Conservation (phyloP, 2,888 invertebrate species). For the Dendrolimus pini region DNA sequence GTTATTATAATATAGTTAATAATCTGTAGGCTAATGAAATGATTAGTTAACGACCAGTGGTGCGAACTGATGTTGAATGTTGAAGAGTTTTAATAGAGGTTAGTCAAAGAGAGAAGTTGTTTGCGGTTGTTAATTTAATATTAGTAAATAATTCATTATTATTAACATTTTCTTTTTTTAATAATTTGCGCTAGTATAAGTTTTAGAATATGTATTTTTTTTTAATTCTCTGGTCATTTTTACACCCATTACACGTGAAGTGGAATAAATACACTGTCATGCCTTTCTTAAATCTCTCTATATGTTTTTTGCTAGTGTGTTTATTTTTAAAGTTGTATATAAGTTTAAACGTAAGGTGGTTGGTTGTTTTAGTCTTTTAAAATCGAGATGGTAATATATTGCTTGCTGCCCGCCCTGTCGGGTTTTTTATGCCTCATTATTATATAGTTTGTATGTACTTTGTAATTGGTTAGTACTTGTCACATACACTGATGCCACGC, state of each 20-base stretch:
- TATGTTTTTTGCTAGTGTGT: slow-evolving; percentile 36
- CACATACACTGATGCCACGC: background rate
- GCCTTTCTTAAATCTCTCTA: slow-evolving; percentile 60
- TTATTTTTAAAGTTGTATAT: slow-evolving; percentile 54
- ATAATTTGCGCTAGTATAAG: slow-evolving; percentile 39
- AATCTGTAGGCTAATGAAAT: slow-evolving; percentile 43
- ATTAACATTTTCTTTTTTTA: slow-evolving; percentile 23
- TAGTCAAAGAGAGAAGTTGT: slow-evolving; percentile 53
- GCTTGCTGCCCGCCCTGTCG: slow-evolving; percentile 5
- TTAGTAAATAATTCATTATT: slow-evolving; percentile 30
- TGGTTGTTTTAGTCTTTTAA: slow-evolving; percentile 52
- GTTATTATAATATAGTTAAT: slow-evolving; percentile 37
- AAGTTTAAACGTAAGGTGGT: slow-evolving; percentile 47
- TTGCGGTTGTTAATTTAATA: slow-evolving; percentile 65
- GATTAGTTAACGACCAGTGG: slow-evolving; percentile 63
- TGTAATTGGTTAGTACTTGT: slow-evolving; percentile 15
- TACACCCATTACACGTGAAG: slow-evolving; percentile 19
- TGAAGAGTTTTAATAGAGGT: slow-evolving; percentile 73
- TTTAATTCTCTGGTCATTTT: slow-evolving; percentile 44
- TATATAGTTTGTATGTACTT: slow-evolving; percentile 12
- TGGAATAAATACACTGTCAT: slow-evolving; percentile 23
- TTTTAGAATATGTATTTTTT: slow-evolving; percentile 10
- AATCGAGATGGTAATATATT: slow-evolving; percentile 60
- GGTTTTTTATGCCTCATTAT: slow-evolving; percentile 16
- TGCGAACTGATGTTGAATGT: slow-evolving; percentile 73